These are phyloP conservation scores for Eulemur rufifrons DNA, from an alignment of 2,113 vertebrate genomes.

Conservation along the genomic window DNA sequence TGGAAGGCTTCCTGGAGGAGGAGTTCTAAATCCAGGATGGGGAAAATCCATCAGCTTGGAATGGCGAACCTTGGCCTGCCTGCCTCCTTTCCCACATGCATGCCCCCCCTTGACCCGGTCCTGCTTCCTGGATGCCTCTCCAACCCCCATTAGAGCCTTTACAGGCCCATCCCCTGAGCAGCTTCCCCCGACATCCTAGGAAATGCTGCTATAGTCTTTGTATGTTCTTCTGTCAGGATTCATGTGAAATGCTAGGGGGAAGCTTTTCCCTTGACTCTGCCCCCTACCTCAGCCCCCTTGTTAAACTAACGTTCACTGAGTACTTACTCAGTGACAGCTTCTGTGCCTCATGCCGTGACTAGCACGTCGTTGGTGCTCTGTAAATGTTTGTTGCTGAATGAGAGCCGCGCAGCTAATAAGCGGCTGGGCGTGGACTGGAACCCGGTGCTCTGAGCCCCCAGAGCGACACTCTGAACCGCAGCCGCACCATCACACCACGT, in stretches of 20 bases:
- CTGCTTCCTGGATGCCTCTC: neutral
- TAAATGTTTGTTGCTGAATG: neutral
- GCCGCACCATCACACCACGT: neutral
- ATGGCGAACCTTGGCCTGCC: neutral
- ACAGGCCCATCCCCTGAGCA: neutral
- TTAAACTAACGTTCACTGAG: neutral
- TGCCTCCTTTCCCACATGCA: neutral
- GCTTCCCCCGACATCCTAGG: neutral
- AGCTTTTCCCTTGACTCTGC: neutral
- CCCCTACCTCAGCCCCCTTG: neutral
- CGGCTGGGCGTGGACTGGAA: neutral
- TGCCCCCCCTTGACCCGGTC: neutral
- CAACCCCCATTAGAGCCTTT: neutral
- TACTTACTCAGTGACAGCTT: neutral
- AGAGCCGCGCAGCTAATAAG: neutral
- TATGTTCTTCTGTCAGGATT: neutral
- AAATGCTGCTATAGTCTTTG: neutral
- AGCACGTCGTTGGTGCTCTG: accelerated
- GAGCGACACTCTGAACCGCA: too few relatives aligned
- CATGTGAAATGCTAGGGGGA: neutral
- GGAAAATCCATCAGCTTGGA: neutral
- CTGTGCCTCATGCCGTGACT: neutral
- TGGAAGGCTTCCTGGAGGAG: neutral
- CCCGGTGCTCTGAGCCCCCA: neutral
- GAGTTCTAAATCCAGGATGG: neutral